Conservation (phyloP, 2,113 vertebrate genomes). For the Pteronura brasiliensis region DNA sequence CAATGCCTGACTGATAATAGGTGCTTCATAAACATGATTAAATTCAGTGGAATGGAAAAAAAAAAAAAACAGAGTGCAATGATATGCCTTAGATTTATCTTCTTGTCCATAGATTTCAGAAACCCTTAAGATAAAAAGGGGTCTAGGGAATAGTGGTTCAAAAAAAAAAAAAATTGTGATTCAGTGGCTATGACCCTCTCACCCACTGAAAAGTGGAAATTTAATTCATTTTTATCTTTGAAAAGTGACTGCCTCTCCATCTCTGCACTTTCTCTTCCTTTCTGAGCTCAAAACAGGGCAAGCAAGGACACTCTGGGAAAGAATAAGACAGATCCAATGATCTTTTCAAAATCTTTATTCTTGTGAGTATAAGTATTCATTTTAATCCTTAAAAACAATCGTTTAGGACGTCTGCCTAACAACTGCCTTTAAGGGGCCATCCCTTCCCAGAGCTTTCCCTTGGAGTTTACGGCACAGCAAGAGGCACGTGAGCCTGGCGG, state of each 20-base stretch:
- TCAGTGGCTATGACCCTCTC: background rate
- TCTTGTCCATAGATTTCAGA: background rate
- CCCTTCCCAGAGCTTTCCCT: background rate
- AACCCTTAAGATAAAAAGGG: background rate
- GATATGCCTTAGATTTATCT: background rate
- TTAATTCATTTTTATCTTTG: conserved; percentile 12
- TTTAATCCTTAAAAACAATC: background rate
- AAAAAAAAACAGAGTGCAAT: background rate
- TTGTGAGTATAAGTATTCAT: background rate
- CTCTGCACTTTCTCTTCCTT: background rate
- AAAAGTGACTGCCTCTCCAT: background rate
- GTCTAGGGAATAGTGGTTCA: background rate
- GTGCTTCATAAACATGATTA: background rate
- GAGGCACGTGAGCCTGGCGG: no score
- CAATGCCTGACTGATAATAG: background rate
- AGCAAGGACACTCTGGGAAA: background rate
- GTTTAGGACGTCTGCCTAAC: background rate
- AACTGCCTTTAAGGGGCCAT: background rate
- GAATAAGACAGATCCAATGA: background rate
- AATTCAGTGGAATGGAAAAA: background rate
- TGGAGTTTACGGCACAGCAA: background rate
- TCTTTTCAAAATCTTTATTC: background rate
- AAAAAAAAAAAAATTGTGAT: background rate
- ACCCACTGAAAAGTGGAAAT: background rate
- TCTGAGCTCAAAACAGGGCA: background rate